A percentile compares a stretch with the other conserved stretches of the same genome.
Conservation (phyloP, 1,140 invertebrate genomes). For the Chymomyza costata region DNA sequence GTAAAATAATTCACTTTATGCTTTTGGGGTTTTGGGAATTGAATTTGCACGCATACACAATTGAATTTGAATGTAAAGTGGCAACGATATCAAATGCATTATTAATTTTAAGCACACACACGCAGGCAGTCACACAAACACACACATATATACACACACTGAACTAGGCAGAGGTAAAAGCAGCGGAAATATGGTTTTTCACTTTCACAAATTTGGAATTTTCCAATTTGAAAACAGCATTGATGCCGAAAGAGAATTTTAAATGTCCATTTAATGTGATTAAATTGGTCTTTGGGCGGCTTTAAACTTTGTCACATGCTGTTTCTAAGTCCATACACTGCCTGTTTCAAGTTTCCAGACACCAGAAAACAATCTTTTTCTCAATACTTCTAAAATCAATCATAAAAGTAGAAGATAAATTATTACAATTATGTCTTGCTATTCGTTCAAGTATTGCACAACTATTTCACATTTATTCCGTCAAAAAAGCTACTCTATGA, state of each 20-base stretch:
- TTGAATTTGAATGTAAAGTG: constrained; percentile 69
- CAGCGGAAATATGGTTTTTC: constrained; percentile 58
- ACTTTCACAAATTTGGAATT: constrained; percentile 38
- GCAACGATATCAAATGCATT: constrained; percentile 57
- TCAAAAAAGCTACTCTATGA: no score
- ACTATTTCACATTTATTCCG: no score
- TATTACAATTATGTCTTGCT: no score
- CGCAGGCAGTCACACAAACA: background rate
- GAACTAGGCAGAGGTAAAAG: background rate
- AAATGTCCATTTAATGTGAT: constrained; percentile 61
- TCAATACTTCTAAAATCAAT: no score
- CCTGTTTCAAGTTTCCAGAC: no score
- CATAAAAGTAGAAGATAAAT: no score
- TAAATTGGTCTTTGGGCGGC: constrained; percentile 39
- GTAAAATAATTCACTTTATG: constrained; percentile 60
- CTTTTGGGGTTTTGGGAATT: constrained; percentile 64
- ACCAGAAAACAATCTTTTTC: no score
- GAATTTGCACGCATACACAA: constrained; percentile 69
- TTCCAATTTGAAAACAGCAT: constrained; percentile 18
- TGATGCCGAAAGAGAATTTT: constrained; percentile 52
- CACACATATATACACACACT: background rate
- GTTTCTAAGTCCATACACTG: no score
- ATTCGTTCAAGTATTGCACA: no score
- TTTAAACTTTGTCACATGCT: constrained; percentile 3
- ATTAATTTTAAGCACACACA: constrained; percentile 45